Base-by-base conservation (phyloP, 35 echinoderm and acorn worm genomes). In the Heliocidaris erythrogramma region DNA sequence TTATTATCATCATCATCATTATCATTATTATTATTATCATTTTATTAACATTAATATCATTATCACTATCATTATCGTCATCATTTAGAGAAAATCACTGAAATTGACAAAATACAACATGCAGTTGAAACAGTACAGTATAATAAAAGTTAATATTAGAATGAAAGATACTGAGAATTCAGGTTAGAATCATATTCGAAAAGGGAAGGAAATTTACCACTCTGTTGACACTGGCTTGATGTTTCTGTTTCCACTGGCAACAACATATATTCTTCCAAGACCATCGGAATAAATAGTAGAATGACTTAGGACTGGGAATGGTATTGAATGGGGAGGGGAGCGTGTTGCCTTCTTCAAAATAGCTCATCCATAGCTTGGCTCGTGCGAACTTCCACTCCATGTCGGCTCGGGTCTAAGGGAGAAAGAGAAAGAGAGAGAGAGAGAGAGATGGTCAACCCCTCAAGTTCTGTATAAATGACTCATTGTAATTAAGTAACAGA, bases 371-470 rank as follows among this genome's bases (percentile, higher is more conserved):
- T 49, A 97, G 85, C 61, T 96, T 97, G 21, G 98, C 96, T 30
- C 98, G 94, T 9, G 98, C 98, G 95, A 99, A 99, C 94, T 99
- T 99, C 98, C 98, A 99, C 88, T 99, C 97, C 85, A 94, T 86
- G 92, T 92, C 91, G 29, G 47, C 47, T 30, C 91, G 31, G 31
- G 91, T 92, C 91, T 92, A 48, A 30, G 27, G 30, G 9, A 42
- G 85, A 35, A 11, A 32, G 17, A 21, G 48, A 24, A 35, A 47
- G 89, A 91, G 6, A 91, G 4, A 47, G 14, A 24, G 21, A 91
- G 17, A 32, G 32, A 49, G 48, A 91, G 89, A 49, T n/a, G n/a
- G n/a, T n/a, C n/a, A n/a, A n/a, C n/a, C n/a, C n/a, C 69, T 84
- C 14, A 84, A 84, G n/a, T 84, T 18, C n/a, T 84, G 69, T 29